phyloP scores from a whole-genome alignment of 2,888 invertebrate species.

The Trichopria drosophilae region DNA sequence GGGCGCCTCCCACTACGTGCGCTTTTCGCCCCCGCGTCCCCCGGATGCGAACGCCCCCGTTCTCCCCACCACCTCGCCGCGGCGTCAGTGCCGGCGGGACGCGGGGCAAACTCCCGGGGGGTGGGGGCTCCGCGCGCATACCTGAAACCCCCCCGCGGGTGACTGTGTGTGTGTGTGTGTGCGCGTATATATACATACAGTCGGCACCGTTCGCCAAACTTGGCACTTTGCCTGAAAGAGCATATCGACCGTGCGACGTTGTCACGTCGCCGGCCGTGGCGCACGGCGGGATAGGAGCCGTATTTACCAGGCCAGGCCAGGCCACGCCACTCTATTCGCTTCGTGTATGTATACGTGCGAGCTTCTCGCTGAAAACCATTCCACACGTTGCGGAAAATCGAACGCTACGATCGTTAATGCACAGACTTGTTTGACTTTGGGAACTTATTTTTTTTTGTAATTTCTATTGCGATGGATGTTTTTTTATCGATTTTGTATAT shows the following conservation, averaged over 20 bases:
- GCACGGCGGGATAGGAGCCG: constrained; percentile 46
- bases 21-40: no score
- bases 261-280: constrained; percentile 48
- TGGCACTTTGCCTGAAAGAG: constrained; percentile 59
- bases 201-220: constrained; percentile 55
- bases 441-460: no score
- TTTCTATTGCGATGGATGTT: no score
- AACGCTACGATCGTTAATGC: constrained; percentile 32
- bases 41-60: constrained; percentile 21
- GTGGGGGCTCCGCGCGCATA: constrained; percentile 42
- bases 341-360: constrained; percentile 28
- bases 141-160: constrained; percentile 51
- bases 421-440: no score
- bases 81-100: constrained; percentile 45
- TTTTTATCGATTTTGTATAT: no score
- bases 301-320: constrained; percentile 34
- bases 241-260: constrained; percentile 59
- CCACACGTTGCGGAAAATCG: constrained; percentile 44
- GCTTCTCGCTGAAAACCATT: constrained; percentile 34
- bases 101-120: constrained; percentile 29
- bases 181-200: constrained; percentile 41
- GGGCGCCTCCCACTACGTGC: constrained; percentile 41
- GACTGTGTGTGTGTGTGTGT: constrained; percentile 21
- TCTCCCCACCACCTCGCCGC: constrained; percentile 40
- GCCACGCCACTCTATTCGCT: constrained; percentile 15